Conservation (phyloP, 2,113 vertebrate genomes). For the Oryzias javanicus region DNA sequence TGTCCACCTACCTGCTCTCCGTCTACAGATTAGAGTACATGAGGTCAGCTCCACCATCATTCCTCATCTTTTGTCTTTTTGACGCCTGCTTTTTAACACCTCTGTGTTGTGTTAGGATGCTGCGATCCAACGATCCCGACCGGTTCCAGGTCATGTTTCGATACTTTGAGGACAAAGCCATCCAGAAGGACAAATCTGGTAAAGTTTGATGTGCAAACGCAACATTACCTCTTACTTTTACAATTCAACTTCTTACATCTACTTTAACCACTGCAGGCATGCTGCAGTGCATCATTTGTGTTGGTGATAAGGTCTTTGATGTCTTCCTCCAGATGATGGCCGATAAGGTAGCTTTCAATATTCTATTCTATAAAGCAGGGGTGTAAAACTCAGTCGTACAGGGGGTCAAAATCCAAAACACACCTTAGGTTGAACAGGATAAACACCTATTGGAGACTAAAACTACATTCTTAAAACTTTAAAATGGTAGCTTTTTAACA, state of each 20-base stretch:
- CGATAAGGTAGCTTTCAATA: conserved; percentile 79
- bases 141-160: conserved; percentile 98
- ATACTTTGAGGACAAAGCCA: conserved; percentile 97
- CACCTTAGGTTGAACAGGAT: no score
- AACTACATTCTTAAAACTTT: no score
- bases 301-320: conserved; percentile 95
- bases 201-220: conserved; percentile 35
- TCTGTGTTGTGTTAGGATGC: conserved; percentile 76
- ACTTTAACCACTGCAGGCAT: conserved; percentile 78
- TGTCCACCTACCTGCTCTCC: conserved; percentile 95
- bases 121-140: conserved; percentile 90
- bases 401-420: no score
- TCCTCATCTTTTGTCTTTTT: not conserved
- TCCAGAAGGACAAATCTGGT: conserved; percentile 98
- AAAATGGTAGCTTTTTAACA: no score
- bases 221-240: not conserved
- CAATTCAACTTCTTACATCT: not conserved
- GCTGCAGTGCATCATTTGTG: conserved; percentile 96
- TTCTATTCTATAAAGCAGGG: not conserved
- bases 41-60: conserved; percentile 76
- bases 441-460: no score
- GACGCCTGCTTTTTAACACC: not conserved
- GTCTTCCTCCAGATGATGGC: conserved; percentile 97
- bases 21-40: conserved; percentile 96
- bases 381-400: no score